These are phyloP conservation scores for Drosophila ustulata DNA, from an alignment of 2,888 invertebrate genomes.

Conservation along the genomic window DNA sequence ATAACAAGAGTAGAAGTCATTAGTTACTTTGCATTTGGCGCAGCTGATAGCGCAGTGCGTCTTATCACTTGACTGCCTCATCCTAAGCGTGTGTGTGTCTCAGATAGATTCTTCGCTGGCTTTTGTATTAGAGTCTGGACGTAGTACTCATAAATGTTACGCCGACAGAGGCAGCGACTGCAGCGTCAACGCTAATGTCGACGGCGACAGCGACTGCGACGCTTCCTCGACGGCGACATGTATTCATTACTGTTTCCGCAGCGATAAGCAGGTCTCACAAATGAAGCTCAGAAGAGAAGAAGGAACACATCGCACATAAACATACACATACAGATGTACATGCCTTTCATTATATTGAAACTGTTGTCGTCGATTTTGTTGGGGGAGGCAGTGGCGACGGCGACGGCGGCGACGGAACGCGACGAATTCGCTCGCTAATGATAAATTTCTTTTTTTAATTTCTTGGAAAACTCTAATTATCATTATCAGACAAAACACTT, in stretches of 20 bases:
- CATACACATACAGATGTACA: slow-evolving; percentile 1
- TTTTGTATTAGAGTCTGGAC: slow-evolving; percentile 44
- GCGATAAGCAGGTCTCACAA: slow-evolving; percentile 73
- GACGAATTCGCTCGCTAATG: slow-evolving; percentile 61
- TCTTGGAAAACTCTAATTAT: slow-evolving; percentile 78
- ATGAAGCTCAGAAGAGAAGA: slow-evolving; percentile 46
- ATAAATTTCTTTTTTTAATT: slow-evolving; percentile 70
- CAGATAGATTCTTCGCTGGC: slow-evolving; percentile 68
- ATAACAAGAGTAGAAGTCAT: slow-evolving; percentile 62
- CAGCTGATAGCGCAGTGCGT: slow-evolving; percentile 66
- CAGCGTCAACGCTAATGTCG: slow-evolving; percentile 7
- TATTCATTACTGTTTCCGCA: slow-evolving; percentile 81
- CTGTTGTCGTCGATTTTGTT: slow-evolving; percentile 23
- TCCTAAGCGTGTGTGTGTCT: slow-evolving; percentile 7
- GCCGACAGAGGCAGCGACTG: slow-evolving; percentile 21
- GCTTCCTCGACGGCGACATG: slow-evolving; percentile 69
- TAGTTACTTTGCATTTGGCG: slow-evolving; percentile 76
- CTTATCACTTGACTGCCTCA: slow-evolving; percentile 45
- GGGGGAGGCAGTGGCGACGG: slow-evolving; percentile 12
- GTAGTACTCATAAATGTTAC: slow-evolving; percentile 38
- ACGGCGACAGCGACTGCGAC: slow-evolving; percentile 25
- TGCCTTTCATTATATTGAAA: slow-evolving; percentile 69
- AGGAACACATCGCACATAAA: neutral
- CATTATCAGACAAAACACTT: slow-evolving; percentile 69
- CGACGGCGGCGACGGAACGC: neutral